Evolutionary conservation across 2,797 vertebrate species (phyloP).

Genomic region (Acanthurus tractus): DNA sequence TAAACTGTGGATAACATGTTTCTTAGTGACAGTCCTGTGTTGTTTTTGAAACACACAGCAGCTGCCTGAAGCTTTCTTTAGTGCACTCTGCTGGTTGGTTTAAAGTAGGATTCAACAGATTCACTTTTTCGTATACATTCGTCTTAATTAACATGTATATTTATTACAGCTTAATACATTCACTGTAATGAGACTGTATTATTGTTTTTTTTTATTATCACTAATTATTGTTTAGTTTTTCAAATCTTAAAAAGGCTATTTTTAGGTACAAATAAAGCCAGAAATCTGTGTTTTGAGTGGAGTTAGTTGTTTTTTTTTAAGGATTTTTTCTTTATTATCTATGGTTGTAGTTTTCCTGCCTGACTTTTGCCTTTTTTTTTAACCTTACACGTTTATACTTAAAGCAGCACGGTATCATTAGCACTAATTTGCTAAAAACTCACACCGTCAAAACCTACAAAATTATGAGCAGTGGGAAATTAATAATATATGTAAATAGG

Average conservation of each 20-base stretch:
- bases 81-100: constrained; percentile 48
- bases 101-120: neutral
- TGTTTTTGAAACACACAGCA: neutral
- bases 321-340: too few relatives aligned
- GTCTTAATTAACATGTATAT: neutral
- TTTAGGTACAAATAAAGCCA: neutral
- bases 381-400: neutral
- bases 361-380: neutral
- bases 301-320: neutral
- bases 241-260: too few relatives aligned
- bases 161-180: too few relatives aligned
- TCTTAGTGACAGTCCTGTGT: rapidly evolving
- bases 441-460: neutral
- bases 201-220: too few relatives aligned
- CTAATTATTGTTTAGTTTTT: too few relatives aligned
- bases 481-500: neutral
- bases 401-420: neutral
- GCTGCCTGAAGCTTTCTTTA: constrained; percentile 21
- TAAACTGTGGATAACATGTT: too few relatives aligned
- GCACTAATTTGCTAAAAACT: neutral
- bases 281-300: too few relatives aligned
- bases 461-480: neutral
- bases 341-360: neutral
- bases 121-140: neutral
- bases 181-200: too few relatives aligned